Conservation (phyloP, 2,888 invertebrate species). For the Phoenoteleia sp. region DNA sequence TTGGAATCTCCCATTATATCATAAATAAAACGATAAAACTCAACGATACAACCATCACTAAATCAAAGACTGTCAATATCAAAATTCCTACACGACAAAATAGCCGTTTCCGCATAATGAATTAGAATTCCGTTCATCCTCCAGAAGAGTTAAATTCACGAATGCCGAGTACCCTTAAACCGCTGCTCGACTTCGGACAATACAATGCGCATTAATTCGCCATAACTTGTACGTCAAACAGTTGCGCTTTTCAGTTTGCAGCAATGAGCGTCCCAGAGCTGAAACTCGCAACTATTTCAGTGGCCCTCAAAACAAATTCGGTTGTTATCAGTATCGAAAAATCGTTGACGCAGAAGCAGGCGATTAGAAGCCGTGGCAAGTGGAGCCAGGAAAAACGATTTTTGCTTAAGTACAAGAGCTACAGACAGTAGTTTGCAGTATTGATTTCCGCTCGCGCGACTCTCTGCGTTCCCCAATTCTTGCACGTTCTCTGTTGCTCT, state of each 20-base stretch:
- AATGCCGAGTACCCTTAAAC: too few relatives aligned
- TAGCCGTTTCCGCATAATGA: too few relatives aligned
- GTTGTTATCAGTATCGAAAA: conserved; percentile 31
- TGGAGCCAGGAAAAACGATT: conserved; percentile 38
- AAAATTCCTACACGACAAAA: too few relatives aligned
- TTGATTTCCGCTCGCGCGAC: conserved; percentile 68
- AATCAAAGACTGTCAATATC: too few relatives aligned
- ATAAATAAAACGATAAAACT: too few relatives aligned
- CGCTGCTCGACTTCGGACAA: too few relatives aligned
- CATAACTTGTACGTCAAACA: conserved; percentile 5
- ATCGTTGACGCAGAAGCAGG: conserved; percentile 36
- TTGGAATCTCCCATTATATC: too few relatives aligned
- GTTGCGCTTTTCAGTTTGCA: conserved; percentile 7
- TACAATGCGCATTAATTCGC: too few relatives aligned
- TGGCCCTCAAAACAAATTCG: conserved; percentile 12
- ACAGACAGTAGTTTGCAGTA: conserved; percentile 67
- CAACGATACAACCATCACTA: too few relatives aligned
- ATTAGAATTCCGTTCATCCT: too few relatives aligned
- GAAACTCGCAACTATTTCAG: conserved; percentile 17
- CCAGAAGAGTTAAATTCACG: too few relatives aligned
- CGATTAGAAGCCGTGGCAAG: conserved; percentile 41
- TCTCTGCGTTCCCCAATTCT: conserved; percentile 52
- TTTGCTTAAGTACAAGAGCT: conserved; percentile 46
- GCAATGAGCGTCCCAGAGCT: background rate
- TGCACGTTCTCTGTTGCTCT: background rate